Conservation (phyloP, 2,797 vertebrate species). For the Rhinatrema bivittatum region DNA sequence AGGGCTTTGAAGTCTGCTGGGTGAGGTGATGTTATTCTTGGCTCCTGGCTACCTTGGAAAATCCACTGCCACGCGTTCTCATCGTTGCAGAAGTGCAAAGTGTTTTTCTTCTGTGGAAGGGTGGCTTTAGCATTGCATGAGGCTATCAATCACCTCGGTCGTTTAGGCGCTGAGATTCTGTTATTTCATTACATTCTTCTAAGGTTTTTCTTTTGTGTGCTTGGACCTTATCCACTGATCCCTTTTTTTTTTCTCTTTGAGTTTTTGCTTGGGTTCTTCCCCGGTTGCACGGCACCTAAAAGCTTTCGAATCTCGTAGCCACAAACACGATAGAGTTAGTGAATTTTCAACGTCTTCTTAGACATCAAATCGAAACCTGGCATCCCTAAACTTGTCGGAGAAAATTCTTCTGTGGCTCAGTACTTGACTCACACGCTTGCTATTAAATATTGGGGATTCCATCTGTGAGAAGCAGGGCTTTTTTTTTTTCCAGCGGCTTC, state of each 20-base stretch:
- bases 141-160: conserved; percentile 37
- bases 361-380: not conserved
- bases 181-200: conserved; percentile 32
- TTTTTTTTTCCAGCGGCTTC: no score
- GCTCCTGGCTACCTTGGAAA: conserved; percentile 63
- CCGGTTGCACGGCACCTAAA: not conserved
- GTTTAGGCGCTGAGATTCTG: conserved; percentile 19
- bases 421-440: no score
- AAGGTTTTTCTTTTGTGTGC: not conserved
- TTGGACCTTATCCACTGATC: rapidly evolving
- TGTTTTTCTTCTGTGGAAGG: conserved; percentile 38
- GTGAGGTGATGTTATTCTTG: conserved; percentile 79
- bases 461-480: no score
- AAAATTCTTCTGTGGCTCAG: no score
- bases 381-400: no score
- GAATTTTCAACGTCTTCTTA: conserved; percentile 6
- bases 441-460: no score
- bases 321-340: not conserved
- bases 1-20: conserved; percentile 69
- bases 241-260: no score
- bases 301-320: not conserved
- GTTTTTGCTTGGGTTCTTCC: conserved; percentile 13
- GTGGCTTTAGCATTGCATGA: conserved; percentile 31
- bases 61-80: conserved; percentile 65
- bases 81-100: conserved; percentile 45